Percentiles rank a stretch among this genome's conserved stretches.
Conservation (phyloP, 2,113 vertebrate species). For the Ceyx melanurus region DNA sequence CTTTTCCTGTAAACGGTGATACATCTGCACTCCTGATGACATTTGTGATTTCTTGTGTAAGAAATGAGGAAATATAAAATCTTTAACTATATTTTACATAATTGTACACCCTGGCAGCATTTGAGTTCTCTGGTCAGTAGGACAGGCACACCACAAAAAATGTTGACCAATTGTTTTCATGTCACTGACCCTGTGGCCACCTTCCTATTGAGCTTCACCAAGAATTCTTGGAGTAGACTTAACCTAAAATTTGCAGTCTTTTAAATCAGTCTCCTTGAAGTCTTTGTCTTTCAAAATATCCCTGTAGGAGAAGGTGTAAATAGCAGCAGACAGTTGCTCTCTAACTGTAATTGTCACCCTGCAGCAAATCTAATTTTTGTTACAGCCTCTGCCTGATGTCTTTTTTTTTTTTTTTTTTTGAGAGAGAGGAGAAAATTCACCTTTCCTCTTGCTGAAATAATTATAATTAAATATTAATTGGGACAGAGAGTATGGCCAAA, state of each 20-base stretch:
- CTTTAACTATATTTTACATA: neutral
- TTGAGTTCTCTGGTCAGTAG: neutral
- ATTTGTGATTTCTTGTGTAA: neutral
- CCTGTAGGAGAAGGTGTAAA: neutral
- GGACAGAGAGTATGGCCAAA: neutral
- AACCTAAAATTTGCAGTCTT: neutral
- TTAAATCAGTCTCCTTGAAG: neutral
- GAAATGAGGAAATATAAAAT: constrained; percentile 17
- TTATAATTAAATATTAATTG: neutral
- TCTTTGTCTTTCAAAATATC: neutral
- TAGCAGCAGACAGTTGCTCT: neutral
- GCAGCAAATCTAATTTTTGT: neutral
- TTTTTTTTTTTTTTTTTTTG: neutral
- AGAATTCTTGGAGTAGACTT: neutral
- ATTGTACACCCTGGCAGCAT: neutral
- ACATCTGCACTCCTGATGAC: neutral
- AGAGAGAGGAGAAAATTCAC: neutral
- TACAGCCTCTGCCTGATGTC: neutral
- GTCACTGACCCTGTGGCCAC: neutral
- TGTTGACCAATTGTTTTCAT: neutral
- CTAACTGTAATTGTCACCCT: neutral
- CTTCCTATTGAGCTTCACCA: neutral
- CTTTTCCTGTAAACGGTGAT: neutral
- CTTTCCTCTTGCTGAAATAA: neutral
- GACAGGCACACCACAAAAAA: neutral